A percentile compares a stretch with the other conserved stretches of the same genome.
Conservation (phyloP, 92 coral and sea anemone species). For the Pocillopora meandrina region DNA sequence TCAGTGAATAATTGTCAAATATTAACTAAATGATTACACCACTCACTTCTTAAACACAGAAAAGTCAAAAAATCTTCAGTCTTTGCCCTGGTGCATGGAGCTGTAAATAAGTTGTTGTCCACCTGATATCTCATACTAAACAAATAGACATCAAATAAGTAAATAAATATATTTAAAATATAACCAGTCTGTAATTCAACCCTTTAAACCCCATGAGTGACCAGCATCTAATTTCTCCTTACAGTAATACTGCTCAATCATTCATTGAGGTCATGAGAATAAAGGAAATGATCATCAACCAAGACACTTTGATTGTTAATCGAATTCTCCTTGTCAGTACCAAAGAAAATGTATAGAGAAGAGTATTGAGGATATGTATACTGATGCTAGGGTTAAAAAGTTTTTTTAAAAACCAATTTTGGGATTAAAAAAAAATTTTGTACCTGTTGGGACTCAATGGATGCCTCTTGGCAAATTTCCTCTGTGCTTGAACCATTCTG, state of each 20-base stretch:
- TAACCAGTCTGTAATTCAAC: no score
- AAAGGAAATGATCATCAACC: no score
- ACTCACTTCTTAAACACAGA: conserved; percentile 92
- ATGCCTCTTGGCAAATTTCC: conserved; percentile 75
- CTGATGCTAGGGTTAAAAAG: neutral
- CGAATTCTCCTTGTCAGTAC: no score
- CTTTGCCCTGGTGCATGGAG: conserved; percentile 75
- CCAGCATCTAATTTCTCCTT: no score
- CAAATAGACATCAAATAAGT: neutral
- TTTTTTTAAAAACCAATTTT: no score
- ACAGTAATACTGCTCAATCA: no score
- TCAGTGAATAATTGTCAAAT: neutral
- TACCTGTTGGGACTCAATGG: conserved; percentile 80
- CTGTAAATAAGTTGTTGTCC: conserved; percentile 38
- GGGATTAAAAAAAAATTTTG: neutral
- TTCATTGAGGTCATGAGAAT: no score
- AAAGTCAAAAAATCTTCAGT: conserved; percentile 94
- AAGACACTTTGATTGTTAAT: no score
- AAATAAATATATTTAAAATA: neutral
- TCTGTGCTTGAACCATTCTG: conserved; percentile 68
- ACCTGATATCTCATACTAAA: conserved; percentile 57
- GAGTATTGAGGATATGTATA: neutral
- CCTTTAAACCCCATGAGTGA: no score
- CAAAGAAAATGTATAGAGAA: no score
- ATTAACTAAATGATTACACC: neutral